These are phyloP conservation scores for Abscondita cerata DNA, from an alignment of 2,888 invertebrate species.

Conservation along the genomic window DNA sequence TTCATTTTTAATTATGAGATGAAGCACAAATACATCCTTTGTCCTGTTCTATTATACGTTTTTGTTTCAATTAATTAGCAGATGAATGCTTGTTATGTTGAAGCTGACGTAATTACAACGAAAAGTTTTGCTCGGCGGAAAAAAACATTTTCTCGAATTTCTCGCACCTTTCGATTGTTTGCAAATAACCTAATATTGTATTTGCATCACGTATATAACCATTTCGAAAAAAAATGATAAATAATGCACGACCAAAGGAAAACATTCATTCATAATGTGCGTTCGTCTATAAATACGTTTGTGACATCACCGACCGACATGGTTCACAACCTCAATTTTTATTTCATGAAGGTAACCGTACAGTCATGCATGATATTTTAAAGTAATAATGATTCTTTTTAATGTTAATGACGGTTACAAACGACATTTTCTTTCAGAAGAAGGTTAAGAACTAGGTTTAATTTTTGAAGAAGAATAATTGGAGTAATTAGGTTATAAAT, in stretches of 20 bases:
- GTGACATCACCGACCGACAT: slow-evolving; percentile 20
- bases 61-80: slow-evolving; percentile 28
- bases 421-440: slow-evolving; percentile 4
- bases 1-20: background rate
- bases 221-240: background rate
- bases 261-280: slow-evolving; percentile 27
- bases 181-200: no score
- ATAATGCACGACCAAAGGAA: background rate
- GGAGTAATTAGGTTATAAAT: no score
- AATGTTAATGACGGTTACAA: background rate
- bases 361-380: slow-evolving; percentile 10
- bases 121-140: slow-evolving; percentile 21
- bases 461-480: no score
- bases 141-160: background rate
- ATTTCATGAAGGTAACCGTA: slow-evolving; percentile 6
- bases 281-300: slow-evolving; percentile 23
- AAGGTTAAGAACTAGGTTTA: no score
- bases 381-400: background rate
- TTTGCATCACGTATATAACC: slow-evolving; percentile 3
- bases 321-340: slow-evolving; percentile 12
- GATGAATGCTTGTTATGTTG: slow-evolving; percentile 24
- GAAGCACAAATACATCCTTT: slow-evolving; percentile 14
- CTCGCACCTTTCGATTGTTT: background rate
- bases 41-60: background rate
- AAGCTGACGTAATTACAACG: slow-evolving; percentile 28